Base-by-base conservation (phyloP, 1,140 invertebrate genomes). In the Nebria ingens region DNA sequence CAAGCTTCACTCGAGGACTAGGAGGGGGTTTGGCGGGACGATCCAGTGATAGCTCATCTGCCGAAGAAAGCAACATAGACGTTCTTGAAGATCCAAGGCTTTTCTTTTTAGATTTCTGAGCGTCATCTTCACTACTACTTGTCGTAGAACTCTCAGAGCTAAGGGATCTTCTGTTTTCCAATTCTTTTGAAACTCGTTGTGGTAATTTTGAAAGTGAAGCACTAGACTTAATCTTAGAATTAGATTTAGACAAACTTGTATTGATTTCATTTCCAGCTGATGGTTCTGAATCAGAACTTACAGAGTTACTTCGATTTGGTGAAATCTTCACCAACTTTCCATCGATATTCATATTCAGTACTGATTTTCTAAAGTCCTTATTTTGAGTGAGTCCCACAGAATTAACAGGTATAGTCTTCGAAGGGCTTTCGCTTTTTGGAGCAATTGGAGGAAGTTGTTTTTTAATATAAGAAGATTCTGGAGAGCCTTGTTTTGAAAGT, bases 321-420 rank as follows among this genome's bases (percentile, higher is more conserved):
- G 63, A 19, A 59, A 64, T 63, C 45, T 60, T 65, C 17, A 71
- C 71, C 0, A 68, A 63, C 23, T 69, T 65, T 17, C 71, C 74
- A 0, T 76, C 75, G 25, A 68, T 71, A 55, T 79, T 80, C 76
- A 85, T 85, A 65, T 87, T 89, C 6, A 87, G 67, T 0, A 81
- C 79, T 0, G 85, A 87, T 66, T 89, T 87, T 11, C 85, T 73
- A 62, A 87, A 87, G 65, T 87, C 85, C 70, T 87, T 87, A 65
- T 87, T 87, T 3, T 77, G 73, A 25, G 61, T 73, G 56, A 75
- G 72, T 51, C 73, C 66, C 50, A 67, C 65, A 57, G 72, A 69
- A 58, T 71, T 68, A 6, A 72, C 71, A 23, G 69, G 67, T 15
- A 70, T 53, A 68, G 73, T 73, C 57, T 74, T 73, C 12, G 68